Evolutionary conservation across 1,140 invertebrate species (phyloP).

Genomic region (Drosophila carrolli): DNA sequence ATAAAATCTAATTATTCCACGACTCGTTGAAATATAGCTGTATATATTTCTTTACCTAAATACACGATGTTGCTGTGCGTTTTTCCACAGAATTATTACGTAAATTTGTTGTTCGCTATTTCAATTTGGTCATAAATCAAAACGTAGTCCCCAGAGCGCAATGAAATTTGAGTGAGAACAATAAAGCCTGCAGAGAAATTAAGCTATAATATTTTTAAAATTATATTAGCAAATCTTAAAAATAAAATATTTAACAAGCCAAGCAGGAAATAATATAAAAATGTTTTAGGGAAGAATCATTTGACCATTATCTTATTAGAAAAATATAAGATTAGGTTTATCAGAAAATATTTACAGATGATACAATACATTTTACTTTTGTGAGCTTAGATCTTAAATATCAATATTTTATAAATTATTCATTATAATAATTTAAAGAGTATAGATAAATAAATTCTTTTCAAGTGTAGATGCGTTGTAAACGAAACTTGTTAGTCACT

Average conservation of each 20-base stretch:
- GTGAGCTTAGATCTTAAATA: too few species aligned
- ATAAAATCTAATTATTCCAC: conserved; percentile 45
- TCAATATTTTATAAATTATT: background rate
- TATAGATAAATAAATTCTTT: background rate
- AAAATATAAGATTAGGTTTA: too few species aligned
- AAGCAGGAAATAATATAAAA: background rate
- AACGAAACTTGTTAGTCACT: conserved; percentile 64
- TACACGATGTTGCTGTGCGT: conserved; percentile 9
- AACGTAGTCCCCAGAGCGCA: conserved; percentile 31
- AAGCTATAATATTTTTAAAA: background rate
- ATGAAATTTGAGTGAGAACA: conserved; percentile 48
- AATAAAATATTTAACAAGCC: too few species aligned
- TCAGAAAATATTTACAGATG: too few species aligned
- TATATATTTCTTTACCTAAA: conserved; percentile 31
- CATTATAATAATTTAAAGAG: too few species aligned
- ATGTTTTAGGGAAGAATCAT: too few species aligned
- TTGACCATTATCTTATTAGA: too few species aligned
- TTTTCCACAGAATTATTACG: conserved; percentile 55
- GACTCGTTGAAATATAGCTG: conserved; percentile 13
- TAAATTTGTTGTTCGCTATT: conserved; percentile 42
- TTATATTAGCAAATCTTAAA: background rate
- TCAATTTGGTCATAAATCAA: conserved; percentile 56
- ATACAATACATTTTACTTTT: too few species aligned
- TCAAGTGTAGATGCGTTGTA: conserved; percentile 8
- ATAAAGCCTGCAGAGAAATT: conserved; percentile 6